Evolutionary conservation across 2,888 invertebrate species (phyloP).

Genomic region (Noctua fimbriata): DNA sequence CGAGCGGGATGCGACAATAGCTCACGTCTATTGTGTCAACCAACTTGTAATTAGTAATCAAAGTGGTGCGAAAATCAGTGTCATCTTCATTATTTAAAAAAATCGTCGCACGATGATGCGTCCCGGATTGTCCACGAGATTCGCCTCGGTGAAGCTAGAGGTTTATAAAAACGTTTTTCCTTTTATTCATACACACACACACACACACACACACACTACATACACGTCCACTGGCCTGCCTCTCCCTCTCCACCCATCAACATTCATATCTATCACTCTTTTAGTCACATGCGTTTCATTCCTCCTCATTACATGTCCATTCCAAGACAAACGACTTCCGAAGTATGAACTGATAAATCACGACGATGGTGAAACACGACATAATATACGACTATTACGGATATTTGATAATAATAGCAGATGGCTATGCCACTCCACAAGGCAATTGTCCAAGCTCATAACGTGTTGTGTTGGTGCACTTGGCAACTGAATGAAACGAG

Average conservation of each 20-base stretch:
- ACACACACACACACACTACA: no score
- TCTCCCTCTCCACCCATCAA: neutral
- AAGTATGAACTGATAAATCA: neutral
- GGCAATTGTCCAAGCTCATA: constrained; percentile 53
- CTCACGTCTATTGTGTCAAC: neutral
- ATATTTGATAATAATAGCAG: constrained; percentile 33
- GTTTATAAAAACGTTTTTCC: neutral
- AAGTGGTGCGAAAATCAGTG: no score
- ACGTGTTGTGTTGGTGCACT: constrained; percentile 41
- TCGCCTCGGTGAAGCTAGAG: neutral
- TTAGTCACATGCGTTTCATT: neutral
- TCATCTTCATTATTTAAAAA: neutral
- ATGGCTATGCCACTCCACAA: constrained; percentile 20
- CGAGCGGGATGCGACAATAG: neutral
- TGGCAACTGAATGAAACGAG: constrained; percentile 50
- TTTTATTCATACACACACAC: neutral
- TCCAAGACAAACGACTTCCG: neutral
- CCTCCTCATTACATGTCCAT: neutral
- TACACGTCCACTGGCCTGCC: no score
- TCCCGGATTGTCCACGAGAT: neutral
- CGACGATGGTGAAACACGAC: constrained; percentile 1
- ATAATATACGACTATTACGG: constrained; percentile 25
- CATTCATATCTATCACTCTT: neutral
- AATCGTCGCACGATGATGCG: no score
- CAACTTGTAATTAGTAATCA: no score